Evolutionary conservation across 1,140 invertebrate genomes (phyloP).

Genomic region (Hyles euphorbiae): DNA sequence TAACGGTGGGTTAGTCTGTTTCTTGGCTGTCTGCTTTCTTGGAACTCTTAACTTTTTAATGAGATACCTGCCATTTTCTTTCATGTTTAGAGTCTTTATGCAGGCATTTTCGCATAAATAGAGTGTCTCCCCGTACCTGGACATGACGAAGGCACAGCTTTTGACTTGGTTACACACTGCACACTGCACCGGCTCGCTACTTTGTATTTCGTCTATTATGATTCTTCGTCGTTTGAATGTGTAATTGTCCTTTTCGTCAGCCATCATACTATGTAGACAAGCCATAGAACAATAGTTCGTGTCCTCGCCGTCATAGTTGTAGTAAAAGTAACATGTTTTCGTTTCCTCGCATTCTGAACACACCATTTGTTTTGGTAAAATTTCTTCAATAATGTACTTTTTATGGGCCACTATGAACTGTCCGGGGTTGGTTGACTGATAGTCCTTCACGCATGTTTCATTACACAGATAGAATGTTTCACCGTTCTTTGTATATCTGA

Average conservation of each 20-base stretch:
- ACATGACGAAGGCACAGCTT: constrained; percentile 44
- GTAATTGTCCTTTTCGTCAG: constrained; percentile 75
- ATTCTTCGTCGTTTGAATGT: constrained; percentile 56
- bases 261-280: constrained; percentile 75
- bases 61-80: constrained; percentile 54
- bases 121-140: constrained; percentile 52
- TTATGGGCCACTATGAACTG: constrained; percentile 46
- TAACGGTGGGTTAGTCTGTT: constrained; percentile 44
- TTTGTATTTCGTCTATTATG: constrained; percentile 40
- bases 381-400: constrained; percentile 67
- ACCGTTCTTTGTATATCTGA: constrained; percentile 35
- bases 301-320: constrained; percentile 72
- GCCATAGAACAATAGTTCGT: constrained; percentile 73
- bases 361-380: constrained; percentile 39
- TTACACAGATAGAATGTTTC: constrained; percentile 54
- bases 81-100: constrained; percentile 47
- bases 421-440: constrained; percentile 37
- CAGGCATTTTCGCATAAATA: constrained; percentile 65
- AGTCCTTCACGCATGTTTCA: constrained; percentile 42
- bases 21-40: constrained; percentile 19
- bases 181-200: constrained; percentile 42
- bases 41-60: constrained; percentile 42
- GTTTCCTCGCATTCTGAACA: constrained; percentile 68
- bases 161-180: constrained; percentile 49
- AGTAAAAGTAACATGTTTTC: constrained; percentile 75